phyloP scores from a whole-genome alignment of 2,888 invertebrate genomes.

The Cepaea hortensis region DNA sequence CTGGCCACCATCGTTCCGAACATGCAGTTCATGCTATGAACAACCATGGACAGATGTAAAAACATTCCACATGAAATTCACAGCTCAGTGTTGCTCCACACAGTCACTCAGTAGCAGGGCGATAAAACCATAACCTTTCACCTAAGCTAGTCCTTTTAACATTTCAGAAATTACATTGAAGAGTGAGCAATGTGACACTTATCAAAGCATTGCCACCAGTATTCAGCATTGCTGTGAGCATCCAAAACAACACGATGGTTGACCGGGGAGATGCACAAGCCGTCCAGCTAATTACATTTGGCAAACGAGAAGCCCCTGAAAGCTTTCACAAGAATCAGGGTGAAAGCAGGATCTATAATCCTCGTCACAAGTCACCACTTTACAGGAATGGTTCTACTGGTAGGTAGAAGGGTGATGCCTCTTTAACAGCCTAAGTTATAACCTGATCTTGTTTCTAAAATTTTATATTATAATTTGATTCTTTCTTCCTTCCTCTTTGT shows the following conservation, averaged over 20 bases:
- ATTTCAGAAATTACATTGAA: not conserved
- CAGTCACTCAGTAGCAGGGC: too few species aligned
- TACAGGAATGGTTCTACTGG: constrained; percentile 33
- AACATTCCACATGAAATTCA: too few species aligned
- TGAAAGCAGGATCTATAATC: not conserved
- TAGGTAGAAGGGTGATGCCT: not conserved
- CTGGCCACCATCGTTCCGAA: too few species aligned
- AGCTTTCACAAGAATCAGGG: not conserved
- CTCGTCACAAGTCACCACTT: constrained; percentile 39
- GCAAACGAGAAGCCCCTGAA: constrained; percentile 20
- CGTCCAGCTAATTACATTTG: constrained; percentile 45
- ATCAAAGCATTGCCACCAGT: not conserved
- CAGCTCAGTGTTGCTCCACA: too few species aligned
- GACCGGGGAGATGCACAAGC: not conserved
- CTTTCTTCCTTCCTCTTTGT: not conserved
- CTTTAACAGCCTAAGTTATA: not conserved
- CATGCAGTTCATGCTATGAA: too few species aligned
- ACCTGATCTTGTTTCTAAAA: too few species aligned
- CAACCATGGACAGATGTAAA: too few species aligned
- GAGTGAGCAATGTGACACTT: constrained; percentile 7
- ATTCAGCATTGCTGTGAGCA: too few species aligned
- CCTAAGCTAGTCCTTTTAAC: not conserved
- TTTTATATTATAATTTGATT: not conserved
- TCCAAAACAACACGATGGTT: not conserved
- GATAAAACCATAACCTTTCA: too few species aligned